Base-by-base conservation (phyloP, 2,888 invertebrate genomes). In the Acleris sparsana region DNA sequence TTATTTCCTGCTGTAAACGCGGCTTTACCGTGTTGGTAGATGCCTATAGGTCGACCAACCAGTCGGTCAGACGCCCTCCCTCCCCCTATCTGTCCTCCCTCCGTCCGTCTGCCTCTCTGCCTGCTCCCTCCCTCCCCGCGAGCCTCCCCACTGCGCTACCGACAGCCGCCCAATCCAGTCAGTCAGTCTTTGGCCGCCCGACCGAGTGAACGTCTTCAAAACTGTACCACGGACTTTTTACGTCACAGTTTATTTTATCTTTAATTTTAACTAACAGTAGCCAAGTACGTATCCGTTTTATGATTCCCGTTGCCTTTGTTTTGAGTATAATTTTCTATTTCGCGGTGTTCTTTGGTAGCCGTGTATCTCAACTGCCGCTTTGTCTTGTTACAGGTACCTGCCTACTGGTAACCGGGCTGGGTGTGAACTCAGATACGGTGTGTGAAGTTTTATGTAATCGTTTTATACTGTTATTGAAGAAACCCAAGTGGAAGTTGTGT, bases 1-100 rank as follows among this genome's bases (percentile, higher is more conserved):
- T 88, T 75, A 73, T 83, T 85, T 86, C 84, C 80, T 69, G 62
- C 62, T 69, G 66, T 61, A 64, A 81, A 81, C 85, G 82, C 80
- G 77, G 75, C 70, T 82, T 66, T 66, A 66, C 52, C 66, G 84
- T 83, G 82, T 84, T 83, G 78, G 86, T 88, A 81, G 83, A 81
- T 86, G 87, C 89, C 86, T 90, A 87, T 89, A 87, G 88, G 90
- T 91, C 90, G 92, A 84, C 90, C 91, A 90, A 91, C 91, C 89
- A 91, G 91, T 89, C 88, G 84, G 80, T 83, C 86, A 90, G 90
- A 87, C 88, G 84, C 85, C 85, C 89, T 87, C 88, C 90, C 90
- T 87, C 88, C 87, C 88, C 82, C 85, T 78, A 80, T 82, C 82
- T 82, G 82, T 86, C 88, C 86, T 85, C 86, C 83, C 85, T 86